Evolutionary conservation across 1,140 invertebrate species (phyloP), one percentile per base, ranked within the genome.

Genomic region (Listronotus oregonensis): DNA sequence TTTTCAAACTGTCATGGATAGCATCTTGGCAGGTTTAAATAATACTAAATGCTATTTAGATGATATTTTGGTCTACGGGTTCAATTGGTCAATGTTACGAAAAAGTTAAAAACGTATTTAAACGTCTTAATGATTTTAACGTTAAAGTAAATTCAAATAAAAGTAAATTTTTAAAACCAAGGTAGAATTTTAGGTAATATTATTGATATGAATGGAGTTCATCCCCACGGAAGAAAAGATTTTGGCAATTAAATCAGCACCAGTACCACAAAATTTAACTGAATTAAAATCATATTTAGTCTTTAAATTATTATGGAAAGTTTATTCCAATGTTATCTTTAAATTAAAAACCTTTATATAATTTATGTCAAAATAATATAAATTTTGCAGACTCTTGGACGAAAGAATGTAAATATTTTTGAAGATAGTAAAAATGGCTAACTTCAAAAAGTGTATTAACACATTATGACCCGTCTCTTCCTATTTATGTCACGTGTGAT

Each of bases 131-230:
- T 15, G 14, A 43, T 11, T 64, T 60, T 57, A 73, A 68, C 54
- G 65, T 76, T n/a, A 74, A 67, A 64, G 34, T 76, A 3, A 76
- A 76, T 62, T 15, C 49, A 66, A 60, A 54, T 27, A 74, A 78
- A 60, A 72, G 72, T 64, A 67, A 62, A 50, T 73, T 73, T n/a
- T 67, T 51, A 27, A 60, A 61, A 42, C 46, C 10, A 70, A 72
- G 56, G 51, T 80, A 12, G 61, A 71, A 40, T 80, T 77, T 71
- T 81, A 44, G 81, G 80, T 6, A 73, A 81, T 56, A 58, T 75
- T 8, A 66, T 82, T 32, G 64, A 71, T 14, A 21, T 55, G 12
- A 56, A 75, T 46, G 78, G 78, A 3, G 54, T 82, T 1, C 73
- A 74, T 40, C 67, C n/a, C 75, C 32, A 76, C 80, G 40, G 74